Evolutionary conservation across 2,797 vertebrate species (phyloP).

Genomic region (Anisognathus igniventris): DNA sequence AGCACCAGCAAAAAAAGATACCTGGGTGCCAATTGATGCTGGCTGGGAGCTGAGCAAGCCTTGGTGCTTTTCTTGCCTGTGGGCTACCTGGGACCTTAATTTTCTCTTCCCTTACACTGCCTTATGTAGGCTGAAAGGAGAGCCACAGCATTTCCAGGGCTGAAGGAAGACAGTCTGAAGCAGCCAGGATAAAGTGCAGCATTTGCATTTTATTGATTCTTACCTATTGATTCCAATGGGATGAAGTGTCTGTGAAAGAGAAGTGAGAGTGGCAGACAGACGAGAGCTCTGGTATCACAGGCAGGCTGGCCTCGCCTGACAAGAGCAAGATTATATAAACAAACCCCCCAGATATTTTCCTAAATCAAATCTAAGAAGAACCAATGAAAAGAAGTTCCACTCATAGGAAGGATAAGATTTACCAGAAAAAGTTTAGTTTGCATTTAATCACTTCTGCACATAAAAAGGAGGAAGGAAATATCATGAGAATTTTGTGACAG

Average conservation of each 20-base stretch:
- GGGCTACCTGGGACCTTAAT: not conserved
- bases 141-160: not conserved
- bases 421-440: not conserved
- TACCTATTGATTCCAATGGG: constrained; percentile 67
- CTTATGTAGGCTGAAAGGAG: not conserved
- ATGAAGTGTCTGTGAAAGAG: constrained; percentile 58
- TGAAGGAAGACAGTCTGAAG: constrained; percentile 16
- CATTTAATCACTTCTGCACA: not conserved
- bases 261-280: constrained; percentile 48
- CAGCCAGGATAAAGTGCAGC: constrained; percentile 45
- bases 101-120: not conserved
- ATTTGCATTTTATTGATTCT: constrained; percentile 72
- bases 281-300: not conserved
- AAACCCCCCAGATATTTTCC: not conserved
- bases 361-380: not conserved
- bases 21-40: accelerated
- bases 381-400: not conserved
- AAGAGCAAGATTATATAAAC: not conserved
- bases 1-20: not conserved
- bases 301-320: not conserved
- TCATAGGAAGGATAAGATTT: not conserved
- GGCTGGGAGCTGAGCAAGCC: not conserved
- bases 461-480: not conserved
- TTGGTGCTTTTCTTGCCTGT: not conserved
- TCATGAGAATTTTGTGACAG: not conserved